Evolutionary conservation across 2,888 invertebrate species (phyloP).

Genomic region (Diachrysia chrysitis): DNA sequence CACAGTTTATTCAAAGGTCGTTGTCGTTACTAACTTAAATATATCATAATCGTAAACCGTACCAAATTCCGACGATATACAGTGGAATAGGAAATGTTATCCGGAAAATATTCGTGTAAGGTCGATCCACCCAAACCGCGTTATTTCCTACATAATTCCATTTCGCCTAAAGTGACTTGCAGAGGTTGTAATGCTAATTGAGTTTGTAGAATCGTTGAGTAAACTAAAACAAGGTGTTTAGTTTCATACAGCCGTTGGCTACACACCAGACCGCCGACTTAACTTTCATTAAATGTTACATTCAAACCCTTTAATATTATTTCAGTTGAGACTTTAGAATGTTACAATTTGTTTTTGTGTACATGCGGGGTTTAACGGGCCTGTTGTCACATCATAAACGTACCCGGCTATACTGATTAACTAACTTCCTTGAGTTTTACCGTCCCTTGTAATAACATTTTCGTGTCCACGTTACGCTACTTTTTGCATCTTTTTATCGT

Average conservation of each 20-base stretch:
- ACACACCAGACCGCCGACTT: conserved; percentile 65
- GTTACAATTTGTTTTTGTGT: conserved; percentile 52
- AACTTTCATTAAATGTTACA: conserved; percentile 72
- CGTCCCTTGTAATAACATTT: conserved; percentile 34
- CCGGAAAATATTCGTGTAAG: conserved; percentile 49
- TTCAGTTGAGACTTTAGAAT: conserved; percentile 53
- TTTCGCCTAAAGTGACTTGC: conserved; percentile 72
- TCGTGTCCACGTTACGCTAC: conserved; percentile 34
- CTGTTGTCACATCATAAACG: conserved; percentile 23
- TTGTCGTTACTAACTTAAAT: conserved; percentile 27
- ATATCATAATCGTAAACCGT: conserved; percentile 40
- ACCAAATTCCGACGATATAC: conserved; percentile 45
- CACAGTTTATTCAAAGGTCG: conserved; percentile 17
- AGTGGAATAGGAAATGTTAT: conserved; percentile 41
- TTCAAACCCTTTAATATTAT: conserved; percentile 71
- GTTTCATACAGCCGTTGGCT: conserved; percentile 75
- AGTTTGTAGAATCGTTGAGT: conserved; percentile 78
- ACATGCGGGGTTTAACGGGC: conserved; percentile 33
- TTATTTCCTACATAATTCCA: conserved; percentile 64
- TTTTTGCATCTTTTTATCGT: conserved; percentile 50
- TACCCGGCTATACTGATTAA: conserved; percentile 38
- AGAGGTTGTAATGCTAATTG: conserved; percentile 78
- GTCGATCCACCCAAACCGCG: conserved; percentile 48
- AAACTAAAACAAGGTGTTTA: conserved; percentile 79
- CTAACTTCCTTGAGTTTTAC: conserved; percentile 38